A percentile compares a stretch with the other conserved stretches of the same genome.
phyloP scores from a whole-genome alignment of 2,797 vertebrate genomes.

The Tenualosa thibaudeaui region DNA sequence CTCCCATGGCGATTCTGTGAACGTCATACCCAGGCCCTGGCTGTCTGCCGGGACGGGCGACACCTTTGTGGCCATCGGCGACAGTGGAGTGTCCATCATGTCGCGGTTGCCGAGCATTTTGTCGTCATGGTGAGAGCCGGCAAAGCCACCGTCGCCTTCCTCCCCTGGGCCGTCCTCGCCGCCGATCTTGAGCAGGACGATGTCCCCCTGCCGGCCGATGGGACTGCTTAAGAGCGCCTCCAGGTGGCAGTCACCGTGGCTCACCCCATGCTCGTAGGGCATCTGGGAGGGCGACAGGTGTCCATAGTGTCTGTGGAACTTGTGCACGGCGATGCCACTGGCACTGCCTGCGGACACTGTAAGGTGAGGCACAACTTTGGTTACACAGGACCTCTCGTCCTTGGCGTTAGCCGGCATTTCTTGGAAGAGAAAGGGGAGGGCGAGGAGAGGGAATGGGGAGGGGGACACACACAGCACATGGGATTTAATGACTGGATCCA shows the following conservation, averaged over 20 bases:
- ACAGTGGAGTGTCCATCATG: slow-evolving; percentile 86
- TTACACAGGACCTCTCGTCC: slow-evolving; percentile 88
- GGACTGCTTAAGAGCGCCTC: slow-evolving; percentile 86
- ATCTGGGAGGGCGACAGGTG: slow-evolving; percentile 74
- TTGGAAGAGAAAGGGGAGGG: slow-evolving; percentile 66
- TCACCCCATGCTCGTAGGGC: slow-evolving; percentile 80
- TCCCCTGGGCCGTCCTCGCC: slow-evolving; percentile 80
- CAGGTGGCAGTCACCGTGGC: slow-evolving; percentile 78
- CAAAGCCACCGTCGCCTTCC: slow-evolving; percentile 78
- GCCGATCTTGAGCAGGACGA: slow-evolving; percentile 81
- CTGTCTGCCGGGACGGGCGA: slow-evolving; percentile 74
- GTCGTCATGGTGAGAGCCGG: slow-evolving; percentile 79
- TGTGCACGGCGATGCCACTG: slow-evolving; percentile 67
- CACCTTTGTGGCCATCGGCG: slow-evolving; percentile 81
- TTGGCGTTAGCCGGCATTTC: slow-evolving; percentile 97
- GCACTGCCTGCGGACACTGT: slow-evolving; percentile 82
- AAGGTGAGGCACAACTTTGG: slow-evolving; percentile 90
- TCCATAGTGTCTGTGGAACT: slow-evolving; percentile 81
- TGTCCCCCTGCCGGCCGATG: slow-evolving; percentile 77
- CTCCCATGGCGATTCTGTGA: slow-evolving; percentile 94
- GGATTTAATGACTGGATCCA: slow-evolving; percentile 49
- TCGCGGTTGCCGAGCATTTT: slow-evolving; percentile 84
- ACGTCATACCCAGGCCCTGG: slow-evolving; percentile 83
- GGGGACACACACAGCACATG: slow-evolving; percentile 59
- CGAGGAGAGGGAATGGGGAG: slow-evolving; percentile 66